Conservation (phyloP, 2,113 vertebrate species). For the Chrysochloris asiatica region DNA sequence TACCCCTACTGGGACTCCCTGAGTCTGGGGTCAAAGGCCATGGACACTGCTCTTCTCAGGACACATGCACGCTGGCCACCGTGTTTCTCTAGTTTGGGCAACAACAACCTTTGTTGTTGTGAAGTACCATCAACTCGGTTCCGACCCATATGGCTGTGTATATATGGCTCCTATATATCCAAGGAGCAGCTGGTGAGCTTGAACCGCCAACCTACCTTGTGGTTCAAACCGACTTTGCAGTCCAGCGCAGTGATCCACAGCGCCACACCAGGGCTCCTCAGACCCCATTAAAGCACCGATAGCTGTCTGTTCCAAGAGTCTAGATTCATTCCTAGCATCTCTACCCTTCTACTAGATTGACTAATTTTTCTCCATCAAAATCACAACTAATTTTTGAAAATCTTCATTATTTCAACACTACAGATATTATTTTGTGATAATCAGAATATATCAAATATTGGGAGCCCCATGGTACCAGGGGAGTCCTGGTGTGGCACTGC, state of each 20-base stretch:
- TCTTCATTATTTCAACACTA: not conserved
- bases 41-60: not conserved
- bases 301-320: not conserved
- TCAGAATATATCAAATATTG: not conserved
- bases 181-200: no score
- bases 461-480: no score
- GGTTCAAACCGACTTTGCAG: no score
- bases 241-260: no score
- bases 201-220: no score
- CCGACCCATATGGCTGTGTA: no score
- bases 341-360: not conserved
- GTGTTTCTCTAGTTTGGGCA: conserved; percentile 55
- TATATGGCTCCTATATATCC: no score
- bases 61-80: not conserved
- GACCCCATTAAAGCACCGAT: not conserved
- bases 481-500: no score
- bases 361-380: not conserved
- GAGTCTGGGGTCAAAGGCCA: no score
- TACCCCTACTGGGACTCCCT: not conserved
- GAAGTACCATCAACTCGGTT: no score
- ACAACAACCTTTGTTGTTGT: not conserved
- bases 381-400: not conserved
- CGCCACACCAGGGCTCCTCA: no score
- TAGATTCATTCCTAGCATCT: not conserved
- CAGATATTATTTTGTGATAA: not conserved